Base-by-base conservation (phyloP, 2,113 vertebrate genomes). In the Amazona guildingii region DNA sequence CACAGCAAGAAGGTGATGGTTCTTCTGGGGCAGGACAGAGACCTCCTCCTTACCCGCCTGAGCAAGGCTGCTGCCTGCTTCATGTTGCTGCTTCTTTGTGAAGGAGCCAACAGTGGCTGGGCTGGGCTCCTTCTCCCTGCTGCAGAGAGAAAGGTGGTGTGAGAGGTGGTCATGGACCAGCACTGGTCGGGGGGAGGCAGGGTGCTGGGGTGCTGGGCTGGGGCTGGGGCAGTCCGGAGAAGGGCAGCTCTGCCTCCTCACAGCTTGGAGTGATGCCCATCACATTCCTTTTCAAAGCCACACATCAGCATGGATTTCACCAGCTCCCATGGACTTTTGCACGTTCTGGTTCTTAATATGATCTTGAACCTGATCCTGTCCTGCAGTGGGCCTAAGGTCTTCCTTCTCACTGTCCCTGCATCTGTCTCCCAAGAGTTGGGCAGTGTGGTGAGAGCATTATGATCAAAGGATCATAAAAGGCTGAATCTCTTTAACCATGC, bases 31-130 rank as follows among this genome's bases (percentile, higher is more conserved):
- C 9, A 27, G 63, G 21, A 9, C 35, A 12, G 54, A 67, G 41
- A 15, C 37, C 3, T 69, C 70, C 5, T 51, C 62, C 3, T 9
- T 10, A 7, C 5, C 69, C 6, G 52, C 64, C 20, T 0, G 7
- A 43, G 79, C 33, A 11, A 4, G 69, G 12, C 79, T 91, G 27
- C 88, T 48, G 0, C 79, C 88, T 75, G 97, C 90, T 76, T 94
- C 87, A 90, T 68, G 4, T 41, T 88, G 97, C 20, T 17, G 62
- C 67, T 92, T 97, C 67, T 94, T 97, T 11, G 52, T 94, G 37
- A 76, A 62, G 84, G 83, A 80, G 13, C 41, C 20, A 37, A 17
- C 37, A 24, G n/a, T 18, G 49, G 19, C 4, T 51, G 57, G n/a
- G 13, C 33, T 14, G 54, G 90, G 75, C n/a, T 62, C 83, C 2